phyloP scores from a whole-genome alignment of 92 coral and sea anemone genomes.

The Palythoa caribaeorum region DNA sequence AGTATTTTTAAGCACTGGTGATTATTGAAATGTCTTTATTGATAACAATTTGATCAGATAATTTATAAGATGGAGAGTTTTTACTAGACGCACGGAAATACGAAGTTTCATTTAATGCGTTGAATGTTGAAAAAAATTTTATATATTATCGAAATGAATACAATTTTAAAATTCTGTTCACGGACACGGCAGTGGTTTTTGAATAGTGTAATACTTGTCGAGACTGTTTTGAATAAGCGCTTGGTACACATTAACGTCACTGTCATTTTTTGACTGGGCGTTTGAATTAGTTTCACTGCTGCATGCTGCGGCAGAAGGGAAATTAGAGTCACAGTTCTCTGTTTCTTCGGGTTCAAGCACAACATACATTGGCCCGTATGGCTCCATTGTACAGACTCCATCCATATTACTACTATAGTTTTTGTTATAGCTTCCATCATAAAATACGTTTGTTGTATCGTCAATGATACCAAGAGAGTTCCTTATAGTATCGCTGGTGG shows the following conservation, averaged over 20 bases:
- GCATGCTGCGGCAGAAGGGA: not conserved
- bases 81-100: too few species aligned
- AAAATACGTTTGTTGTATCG: not conserved
- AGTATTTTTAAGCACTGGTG: too few species aligned
- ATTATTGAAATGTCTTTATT: too few species aligned
- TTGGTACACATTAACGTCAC: not conserved
- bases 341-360: not conserved
- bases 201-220: conserved; percentile 27
- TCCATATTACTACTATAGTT: not conserved
- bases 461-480: not conserved
- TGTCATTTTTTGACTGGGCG: not conserved
- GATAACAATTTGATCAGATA: too few species aligned
- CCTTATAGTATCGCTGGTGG: not conserved
- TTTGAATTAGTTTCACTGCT: not conserved
- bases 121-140: too few species aligned
- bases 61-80: too few species aligned
- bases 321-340: not conserved
- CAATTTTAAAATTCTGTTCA: not conserved
- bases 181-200: not conserved
- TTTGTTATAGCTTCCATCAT: not conserved
- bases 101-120: too few species aligned
- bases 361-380: not conserved
- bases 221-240: not conserved
- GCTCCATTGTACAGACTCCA: not conserved
- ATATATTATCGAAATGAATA: too few species aligned